These are phyloP conservation scores for Colaptes auratus DNA, from an alignment of 2,113 vertebrate species.

Conservation along the genomic window DNA sequence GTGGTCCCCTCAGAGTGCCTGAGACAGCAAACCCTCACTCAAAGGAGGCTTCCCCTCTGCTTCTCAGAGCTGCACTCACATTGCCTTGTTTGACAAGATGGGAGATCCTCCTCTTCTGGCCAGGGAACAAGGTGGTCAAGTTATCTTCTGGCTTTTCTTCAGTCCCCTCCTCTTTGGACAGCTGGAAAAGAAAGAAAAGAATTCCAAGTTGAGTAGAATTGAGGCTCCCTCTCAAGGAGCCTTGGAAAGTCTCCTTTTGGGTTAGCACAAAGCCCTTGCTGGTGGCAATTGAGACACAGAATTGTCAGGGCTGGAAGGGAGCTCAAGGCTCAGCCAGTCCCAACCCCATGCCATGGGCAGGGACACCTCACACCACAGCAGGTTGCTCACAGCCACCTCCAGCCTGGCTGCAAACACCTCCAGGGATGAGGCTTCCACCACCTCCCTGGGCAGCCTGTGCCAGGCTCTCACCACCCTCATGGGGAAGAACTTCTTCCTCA, in stretches of 20 bases:
- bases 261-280: background rate
- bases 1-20: too few relatives aligned
- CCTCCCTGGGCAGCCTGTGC: too few relatives aligned
- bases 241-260: background rate
- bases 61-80: slow-evolving; percentile 74
- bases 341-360: too few relatives aligned
- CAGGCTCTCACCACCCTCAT: too few relatives aligned
- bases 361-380: too few relatives aligned
- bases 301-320: too few relatives aligned
- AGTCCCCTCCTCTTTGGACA: slow-evolving; percentile 72
- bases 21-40: background rate
- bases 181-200: slow-evolving; percentile 52
- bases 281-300: background rate
- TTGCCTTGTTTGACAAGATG: slow-evolving; percentile 88
- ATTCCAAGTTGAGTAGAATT: background rate
- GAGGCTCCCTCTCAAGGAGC: background rate
- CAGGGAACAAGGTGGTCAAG: slow-evolving; percentile 89
- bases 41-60: background rate
- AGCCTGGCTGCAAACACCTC: too few relatives aligned
- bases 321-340: too few relatives aligned
- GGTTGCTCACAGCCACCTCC: background rate
- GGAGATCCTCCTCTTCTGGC: slow-evolving; percentile 95
- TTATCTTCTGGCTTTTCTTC: slow-evolving; percentile 78
- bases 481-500: too few relatives aligned
- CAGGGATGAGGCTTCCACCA: too few relatives aligned